Conservation (phyloP, 2,888 invertebrate species). For the Amaurobius ferox region DNA sequence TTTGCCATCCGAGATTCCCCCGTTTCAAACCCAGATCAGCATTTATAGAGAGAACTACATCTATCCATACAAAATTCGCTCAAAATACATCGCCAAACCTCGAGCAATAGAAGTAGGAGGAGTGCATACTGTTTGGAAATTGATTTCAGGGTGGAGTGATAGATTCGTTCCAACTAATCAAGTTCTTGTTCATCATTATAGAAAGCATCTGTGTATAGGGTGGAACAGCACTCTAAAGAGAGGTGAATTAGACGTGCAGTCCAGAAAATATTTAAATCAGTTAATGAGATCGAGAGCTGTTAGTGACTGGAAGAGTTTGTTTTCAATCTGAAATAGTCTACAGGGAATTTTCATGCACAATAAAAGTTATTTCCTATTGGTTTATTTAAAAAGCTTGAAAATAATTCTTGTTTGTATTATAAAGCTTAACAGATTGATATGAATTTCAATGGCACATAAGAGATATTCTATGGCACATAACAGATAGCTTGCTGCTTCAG, state of each 20-base stretch:
- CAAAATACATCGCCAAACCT: conserved; percentile 58
- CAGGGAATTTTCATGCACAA: too few species aligned
- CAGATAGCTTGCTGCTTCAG: too few species aligned
- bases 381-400: too few species aligned
- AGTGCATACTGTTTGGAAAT: conserved; percentile 40
- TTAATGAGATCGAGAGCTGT: conserved; percentile 49
- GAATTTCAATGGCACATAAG: too few species aligned
- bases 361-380: too few species aligned
- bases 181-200: conserved; percentile 60
- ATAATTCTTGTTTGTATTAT: too few species aligned
- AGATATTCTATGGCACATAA: too few species aligned
- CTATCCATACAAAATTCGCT: conserved; percentile 42
- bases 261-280: conserved; percentile 50
- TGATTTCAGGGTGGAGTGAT: conserved; percentile 5
- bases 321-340: not conserved
- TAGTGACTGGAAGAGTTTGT: conserved; percentile 7
- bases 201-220: conserved; percentile 17
- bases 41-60: conserved; percentile 48
- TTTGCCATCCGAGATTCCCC: conserved; percentile 22
- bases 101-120: conserved; percentile 17
- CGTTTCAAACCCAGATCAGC: conserved; percentile 40
- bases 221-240: not conserved
- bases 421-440: too few species aligned
- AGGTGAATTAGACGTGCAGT: conserved; percentile 35
- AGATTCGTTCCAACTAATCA: conserved; percentile 21